phyloP scores from a whole-genome alignment of 2,113 vertebrate species.

The Talpa occidentalis region DNA sequence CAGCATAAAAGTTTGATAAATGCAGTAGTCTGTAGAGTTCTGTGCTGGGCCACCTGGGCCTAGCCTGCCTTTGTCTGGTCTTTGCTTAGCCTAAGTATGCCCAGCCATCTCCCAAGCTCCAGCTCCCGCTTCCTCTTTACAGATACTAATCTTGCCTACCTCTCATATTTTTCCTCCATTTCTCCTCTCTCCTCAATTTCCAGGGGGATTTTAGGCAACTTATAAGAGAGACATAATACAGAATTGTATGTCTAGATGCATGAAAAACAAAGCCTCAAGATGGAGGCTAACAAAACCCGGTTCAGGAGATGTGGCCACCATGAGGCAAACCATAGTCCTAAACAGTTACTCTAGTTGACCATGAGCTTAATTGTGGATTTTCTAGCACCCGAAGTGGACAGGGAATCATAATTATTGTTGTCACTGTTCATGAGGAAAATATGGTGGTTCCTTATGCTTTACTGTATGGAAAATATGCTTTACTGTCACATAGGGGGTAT shows the following conservation, averaged over 20 bases:
- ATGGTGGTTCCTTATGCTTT: not conserved
- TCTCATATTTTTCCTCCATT: not conserved
- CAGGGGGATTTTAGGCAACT: not conserved
- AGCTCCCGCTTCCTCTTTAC: not conserved
- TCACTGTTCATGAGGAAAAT: not conserved
- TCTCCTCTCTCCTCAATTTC: not conserved
- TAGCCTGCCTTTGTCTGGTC: not conserved
- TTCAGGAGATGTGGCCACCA: not conserved
- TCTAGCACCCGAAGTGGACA: not conserved
- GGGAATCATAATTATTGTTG: not conserved
- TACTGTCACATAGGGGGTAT: not conserved
- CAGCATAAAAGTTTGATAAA: not conserved
- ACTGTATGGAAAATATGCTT: not conserved
- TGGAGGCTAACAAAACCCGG: not conserved
- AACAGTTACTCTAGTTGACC: not conserved
- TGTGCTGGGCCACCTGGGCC: not conserved
- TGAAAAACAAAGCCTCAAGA: not conserved
- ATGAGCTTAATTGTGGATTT: not conserved
- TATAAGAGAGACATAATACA: not conserved
- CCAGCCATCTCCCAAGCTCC: not conserved
- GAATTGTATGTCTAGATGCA: not conserved
- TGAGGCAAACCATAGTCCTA: not conserved
- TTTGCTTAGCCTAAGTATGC: accelerated
- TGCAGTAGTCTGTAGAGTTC: not conserved
- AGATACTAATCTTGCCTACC: not conserved